Base-by-base conservation (phyloP, 2,113 vertebrate genomes). In the Calypte anna region DNA sequence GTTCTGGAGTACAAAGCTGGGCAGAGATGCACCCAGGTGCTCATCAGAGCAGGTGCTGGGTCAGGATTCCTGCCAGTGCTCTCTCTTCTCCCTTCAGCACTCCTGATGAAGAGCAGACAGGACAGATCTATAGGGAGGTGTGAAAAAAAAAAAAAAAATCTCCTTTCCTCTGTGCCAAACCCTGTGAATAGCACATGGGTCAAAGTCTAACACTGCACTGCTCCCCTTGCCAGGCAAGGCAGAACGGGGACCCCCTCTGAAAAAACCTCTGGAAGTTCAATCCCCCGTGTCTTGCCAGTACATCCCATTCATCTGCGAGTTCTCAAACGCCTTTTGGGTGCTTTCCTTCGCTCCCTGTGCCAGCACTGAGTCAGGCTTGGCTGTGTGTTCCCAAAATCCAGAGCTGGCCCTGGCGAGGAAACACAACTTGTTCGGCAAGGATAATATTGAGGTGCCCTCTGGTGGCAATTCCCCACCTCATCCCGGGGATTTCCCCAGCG, bases 311-410 rank as follows among this genome's bases (percentile, higher is more conserved):
- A 89, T 55, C 64, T 82, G 21, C 86, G 83, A 64, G 74, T 96
- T 88, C 93, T 88, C 88, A 75, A 83, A 92, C 40, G 90, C 88
- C 70, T 94, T 90, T 69, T 64, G 92, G 95, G 82, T 53, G 77
- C 68, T 91, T 85, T 61, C 72, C 82, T 89, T 89, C 91, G 82
- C 92, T 79, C 46, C 69, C 74, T 7, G 73, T 90, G 90, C 90
- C 96, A 94, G 91, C 88, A 68, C 64, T 86, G 88, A 92, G 77
- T 94, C 94, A 93, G 94, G 54, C 83, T 87, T 72, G 63, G 81
- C 69, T 81, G 77, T 70, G 85, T 72, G 28, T 22, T 44, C 64
- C 83, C 92, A 94, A 82, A 67, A 84, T 33, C 68, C 82, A 22
- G 93, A n/a, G 61, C 87, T 70, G 57, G 72, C 63, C n/a, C 59